Conservation (phyloP, 2,888 invertebrate species). For the Colletes collaris region DNA sequence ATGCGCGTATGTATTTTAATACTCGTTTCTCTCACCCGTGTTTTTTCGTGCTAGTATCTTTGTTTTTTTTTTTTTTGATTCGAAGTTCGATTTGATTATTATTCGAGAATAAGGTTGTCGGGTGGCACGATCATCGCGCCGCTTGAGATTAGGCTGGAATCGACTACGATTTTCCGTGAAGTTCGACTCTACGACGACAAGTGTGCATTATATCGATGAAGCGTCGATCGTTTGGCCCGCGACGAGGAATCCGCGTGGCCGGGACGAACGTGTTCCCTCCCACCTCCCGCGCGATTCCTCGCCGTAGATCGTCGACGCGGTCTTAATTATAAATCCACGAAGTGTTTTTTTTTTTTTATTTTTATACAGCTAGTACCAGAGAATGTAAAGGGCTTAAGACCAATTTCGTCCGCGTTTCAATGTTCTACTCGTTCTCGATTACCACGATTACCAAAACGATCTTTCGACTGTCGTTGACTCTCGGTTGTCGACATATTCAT, state of each 20-base stretch:
- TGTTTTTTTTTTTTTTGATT: slow-evolving; percentile 48
- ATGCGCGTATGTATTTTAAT: too few species aligned
- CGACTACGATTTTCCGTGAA: slow-evolving; percentile 56
- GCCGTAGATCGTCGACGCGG: slow-evolving; percentile 8
- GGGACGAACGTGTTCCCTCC: neutral
- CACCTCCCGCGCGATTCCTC: slow-evolving; percentile 15
- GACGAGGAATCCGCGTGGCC: slow-evolving; percentile 21
- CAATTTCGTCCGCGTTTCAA: slow-evolving; percentile 46
- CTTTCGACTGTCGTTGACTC: too few species aligned
- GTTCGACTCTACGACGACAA: slow-evolving; percentile 55
- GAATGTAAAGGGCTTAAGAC: slow-evolving; percentile 49
- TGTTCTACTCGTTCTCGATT: neutral
- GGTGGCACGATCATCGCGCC: slow-evolving; percentile 10
- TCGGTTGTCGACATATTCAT: too few species aligned
- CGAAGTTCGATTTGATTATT: slow-evolving; percentile 58
- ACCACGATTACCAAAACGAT: too few species aligned
- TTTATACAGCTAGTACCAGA: slow-evolving; percentile 60
- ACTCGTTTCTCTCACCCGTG: neutral
- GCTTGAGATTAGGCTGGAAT: slow-evolving; percentile 51
- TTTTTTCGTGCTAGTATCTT: neutral
- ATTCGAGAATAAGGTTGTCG: slow-evolving; percentile 17
- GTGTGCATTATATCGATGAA: slow-evolving; percentile 54
- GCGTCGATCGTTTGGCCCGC: slow-evolving; percentile 40
- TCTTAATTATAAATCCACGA: slow-evolving; percentile 47
- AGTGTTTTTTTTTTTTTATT: slow-evolving; percentile 44